Base-by-base conservation (phyloP, 2,113 vertebrate genomes). In the Rhynchomys soricoides region DNA sequence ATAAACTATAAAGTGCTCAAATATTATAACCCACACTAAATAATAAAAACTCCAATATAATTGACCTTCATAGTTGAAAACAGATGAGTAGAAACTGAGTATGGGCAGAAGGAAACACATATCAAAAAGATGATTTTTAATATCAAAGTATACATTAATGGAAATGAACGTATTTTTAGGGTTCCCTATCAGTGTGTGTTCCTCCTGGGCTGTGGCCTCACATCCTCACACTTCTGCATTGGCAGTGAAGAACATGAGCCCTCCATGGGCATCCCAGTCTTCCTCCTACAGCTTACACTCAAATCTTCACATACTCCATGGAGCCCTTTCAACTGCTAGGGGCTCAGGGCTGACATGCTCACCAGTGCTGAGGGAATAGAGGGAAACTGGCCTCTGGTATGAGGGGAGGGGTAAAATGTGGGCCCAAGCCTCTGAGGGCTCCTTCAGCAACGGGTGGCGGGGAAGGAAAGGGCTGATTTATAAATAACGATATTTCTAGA, bases 401-500 rank as follows among this genome's bases (percentile, higher is more conserved):
- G 75, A 86, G 48, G 43, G 21, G 59, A 91, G 50, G 82, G 70
- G 50, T 78, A 40, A 68, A 66, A 91, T 83, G 92, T 45, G 82
- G 75, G 86, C 24, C 79, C 77, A 37, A 93, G 88, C 50, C 78
- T 91, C 94, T 62, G 95, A 92, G 78, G 91, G 43, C 74, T 93
- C 73, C 78, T 96, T 43, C 68, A 82, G 92, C 89, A 92, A 91
- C 3, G 90, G 93, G 91, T 93, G 64, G 83, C 75, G 40, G 64
- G 70, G 94, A 95, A 94, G 93, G 86, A 96, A 95, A 83, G 75
- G 96, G 96, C 50, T 55, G 95, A 93, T 70, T 95, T 95, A 97
- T 97, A 97, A 97, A 97, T 97, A 97, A 97, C 89, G 93, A 93
- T 91, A 96, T 75, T 96, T 97, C 95, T 95, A 87, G 96, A 96